These are phyloP conservation scores for Rhea americana DNA, from an alignment of 2,113 vertebrate species.

Conservation along the genomic window DNA sequence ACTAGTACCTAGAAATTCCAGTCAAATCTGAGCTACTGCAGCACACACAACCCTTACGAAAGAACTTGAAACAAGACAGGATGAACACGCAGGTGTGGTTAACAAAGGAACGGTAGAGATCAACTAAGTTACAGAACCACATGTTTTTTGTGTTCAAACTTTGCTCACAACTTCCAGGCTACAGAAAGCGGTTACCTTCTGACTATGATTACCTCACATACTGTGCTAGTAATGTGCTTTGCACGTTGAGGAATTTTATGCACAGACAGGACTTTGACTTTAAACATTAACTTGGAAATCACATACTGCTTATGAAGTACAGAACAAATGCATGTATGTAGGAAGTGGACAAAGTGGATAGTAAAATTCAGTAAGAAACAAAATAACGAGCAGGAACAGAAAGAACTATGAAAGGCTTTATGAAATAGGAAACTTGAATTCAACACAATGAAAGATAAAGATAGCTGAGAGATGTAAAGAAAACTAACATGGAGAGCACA, in stretches of 20 bases:
- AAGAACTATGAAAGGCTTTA: neutral
- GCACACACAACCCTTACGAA: neutral
- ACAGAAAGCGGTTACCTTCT: neutral
- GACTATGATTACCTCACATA: neutral
- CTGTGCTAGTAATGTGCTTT: neutral
- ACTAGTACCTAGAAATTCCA: neutral
- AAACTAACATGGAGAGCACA: neutral
- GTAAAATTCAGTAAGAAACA: neutral
- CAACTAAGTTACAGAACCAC: neutral
- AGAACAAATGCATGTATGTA: neutral
- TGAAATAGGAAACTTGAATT: neutral
- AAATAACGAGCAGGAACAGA: neutral
- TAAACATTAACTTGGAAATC: constrained; percentile 34
- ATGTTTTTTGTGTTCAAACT: rapidly evolving
- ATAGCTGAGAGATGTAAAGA: neutral
- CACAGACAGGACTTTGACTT: neutral
- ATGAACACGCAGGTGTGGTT: neutral
- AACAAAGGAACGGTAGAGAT: neutral
- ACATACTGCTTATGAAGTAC: neutral
- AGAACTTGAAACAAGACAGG: neutral
- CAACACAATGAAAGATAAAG: neutral
- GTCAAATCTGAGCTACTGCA: neutral
- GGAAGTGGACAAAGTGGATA: neutral
- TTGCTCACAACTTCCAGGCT: neutral
- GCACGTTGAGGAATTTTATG: neutral